Percentiles rank a stretch among this genome's conserved stretches.
Conservation (phyloP, 1,140 invertebrate species). For the Palaemon carinicauda region DNA sequence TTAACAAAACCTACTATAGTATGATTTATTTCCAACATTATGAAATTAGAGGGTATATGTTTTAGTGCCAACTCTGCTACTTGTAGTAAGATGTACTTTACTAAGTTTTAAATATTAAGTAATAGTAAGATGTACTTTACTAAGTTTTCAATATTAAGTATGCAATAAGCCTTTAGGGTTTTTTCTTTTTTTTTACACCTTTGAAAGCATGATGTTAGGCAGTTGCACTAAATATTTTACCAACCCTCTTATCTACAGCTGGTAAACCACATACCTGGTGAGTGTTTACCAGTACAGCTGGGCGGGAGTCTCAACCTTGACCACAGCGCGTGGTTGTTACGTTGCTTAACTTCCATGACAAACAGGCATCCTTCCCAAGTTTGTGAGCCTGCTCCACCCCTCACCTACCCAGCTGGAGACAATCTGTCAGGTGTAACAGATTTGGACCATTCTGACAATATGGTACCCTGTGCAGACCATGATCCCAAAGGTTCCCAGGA, state of each 20-base stretch:
- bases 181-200: neutral
- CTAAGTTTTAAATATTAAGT: too few species aligned
- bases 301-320: conserved; percentile 86
- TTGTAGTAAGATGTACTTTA: too few species aligned
- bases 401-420: neutral
- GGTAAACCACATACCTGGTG: conserved; percentile 69
- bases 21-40: too few species aligned
- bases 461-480: conserved; percentile 23
- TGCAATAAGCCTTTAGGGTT: too few species aligned
- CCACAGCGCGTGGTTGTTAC: conserved; percentile 87
- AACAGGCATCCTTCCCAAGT: conserved; percentile 63
- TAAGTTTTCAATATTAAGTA: too few species aligned
- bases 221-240: neutral
- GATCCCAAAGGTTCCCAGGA: conserved; percentile 24
- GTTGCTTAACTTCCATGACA: conserved; percentile 77
- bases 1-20: too few species aligned
- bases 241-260: conserved; percentile 61
- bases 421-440: neutral
- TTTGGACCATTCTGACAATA: neutral
- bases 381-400: conserved; percentile 45
- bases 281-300: conserved; percentile 83
- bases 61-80: too few species aligned
- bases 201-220: neutral
- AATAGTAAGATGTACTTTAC: too few species aligned
- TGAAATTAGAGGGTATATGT: too few species aligned